These are phyloP conservation scores for Andrena marginata DNA, from an alignment of 2,888 invertebrate species.

Conservation along the genomic window DNA sequence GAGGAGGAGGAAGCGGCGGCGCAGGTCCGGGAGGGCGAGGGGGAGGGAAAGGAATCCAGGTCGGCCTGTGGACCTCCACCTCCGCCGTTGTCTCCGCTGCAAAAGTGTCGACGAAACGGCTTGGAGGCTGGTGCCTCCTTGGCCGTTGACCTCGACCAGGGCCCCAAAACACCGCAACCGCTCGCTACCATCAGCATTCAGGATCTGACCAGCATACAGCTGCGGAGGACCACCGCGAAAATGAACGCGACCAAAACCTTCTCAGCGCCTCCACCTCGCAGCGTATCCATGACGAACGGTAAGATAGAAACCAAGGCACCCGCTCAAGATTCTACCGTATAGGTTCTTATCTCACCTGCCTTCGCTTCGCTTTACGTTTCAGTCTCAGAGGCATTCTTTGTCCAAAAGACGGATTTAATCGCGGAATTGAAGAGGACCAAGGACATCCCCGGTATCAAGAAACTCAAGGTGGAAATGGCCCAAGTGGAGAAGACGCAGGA, in stretches of 20 bases:
- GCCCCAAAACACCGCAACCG: constrained; percentile 89
- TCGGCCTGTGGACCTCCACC: constrained; percentile 85
- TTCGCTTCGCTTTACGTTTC: constrained; percentile 70
- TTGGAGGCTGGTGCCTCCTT: constrained; percentile 16
- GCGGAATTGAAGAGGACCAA: constrained; percentile 97
- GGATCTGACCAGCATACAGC: constrained; percentile 93
- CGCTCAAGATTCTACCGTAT: no score
- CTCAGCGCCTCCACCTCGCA: constrained; percentile 92
- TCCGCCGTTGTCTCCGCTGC: constrained; percentile 78
- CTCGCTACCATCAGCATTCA: constrained; percentile 95
- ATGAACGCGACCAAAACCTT: constrained; percentile 92
- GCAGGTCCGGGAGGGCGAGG: constrained; percentile 35
- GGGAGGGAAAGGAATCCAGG: constrained; percentile 57
- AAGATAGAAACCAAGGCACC: background rate
- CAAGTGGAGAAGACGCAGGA: constrained; percentile 93
- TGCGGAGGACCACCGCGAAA: constrained; percentile 90
- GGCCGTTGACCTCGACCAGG: constrained; percentile 81
- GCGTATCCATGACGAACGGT: constrained; percentile 89
- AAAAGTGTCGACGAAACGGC: constrained; percentile 40
- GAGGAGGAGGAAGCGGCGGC: constrained; percentile 54
- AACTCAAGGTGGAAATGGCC: constrained; percentile 95
- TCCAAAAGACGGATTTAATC: constrained; percentile 94
- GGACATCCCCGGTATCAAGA: constrained; percentile 97
- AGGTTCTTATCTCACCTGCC: background rate
- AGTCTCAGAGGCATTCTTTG: constrained; percentile 89